Base-by-base conservation (phyloP, 2,797 vertebrate species). In the Periophthalmus magnuspinnatus region DNA sequence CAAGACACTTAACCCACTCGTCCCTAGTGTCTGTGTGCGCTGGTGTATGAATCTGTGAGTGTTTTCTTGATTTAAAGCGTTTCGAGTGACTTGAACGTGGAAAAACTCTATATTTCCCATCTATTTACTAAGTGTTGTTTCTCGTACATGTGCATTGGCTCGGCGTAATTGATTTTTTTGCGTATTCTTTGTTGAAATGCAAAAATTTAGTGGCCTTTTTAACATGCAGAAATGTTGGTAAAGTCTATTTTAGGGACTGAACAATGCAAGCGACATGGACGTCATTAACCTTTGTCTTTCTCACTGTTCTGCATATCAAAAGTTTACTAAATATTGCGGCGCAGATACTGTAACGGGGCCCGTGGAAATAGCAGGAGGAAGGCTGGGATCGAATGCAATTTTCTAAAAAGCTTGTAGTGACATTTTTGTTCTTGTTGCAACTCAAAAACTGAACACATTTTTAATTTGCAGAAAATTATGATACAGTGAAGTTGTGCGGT, bases 401-500 rank as follows among this genome's bases (percentile, higher is more conserved):
- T 28, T 22, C 32, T 19, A 59, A 17, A 48, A 24, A 47, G 41
- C 38, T 22, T 24, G 10, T 22, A 36, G 17, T 64, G 67, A 69
- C 13, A 67, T 48, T 56, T 57, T 68, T 32, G 8, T 55, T 58
- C 22, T 60, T 62, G 64, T 62, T 10, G 55, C 60, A 10, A 57
- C 62, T 24, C 14, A 32, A 58, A 67, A 48, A 64, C 61, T 28
- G 71, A 69, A 65, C 64, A 32, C 50, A 71, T 67, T 62, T 68
- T 66, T 66, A 28, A 47, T 84, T 84, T 80, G 33, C 80, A 64
- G 72, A 58, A 72, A 68, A 77, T 74, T 75, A 78, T 79, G 78
- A 84, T 85, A 81, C 66, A 72, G 63, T 56, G 69, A 78, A 70
- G 74, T 76, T 83, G 77, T 76, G 60, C 72, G 80, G 71, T 70